Conservation (phyloP, 2,797 vertebrate species). For the Rhinoraja longicauda region DNA sequence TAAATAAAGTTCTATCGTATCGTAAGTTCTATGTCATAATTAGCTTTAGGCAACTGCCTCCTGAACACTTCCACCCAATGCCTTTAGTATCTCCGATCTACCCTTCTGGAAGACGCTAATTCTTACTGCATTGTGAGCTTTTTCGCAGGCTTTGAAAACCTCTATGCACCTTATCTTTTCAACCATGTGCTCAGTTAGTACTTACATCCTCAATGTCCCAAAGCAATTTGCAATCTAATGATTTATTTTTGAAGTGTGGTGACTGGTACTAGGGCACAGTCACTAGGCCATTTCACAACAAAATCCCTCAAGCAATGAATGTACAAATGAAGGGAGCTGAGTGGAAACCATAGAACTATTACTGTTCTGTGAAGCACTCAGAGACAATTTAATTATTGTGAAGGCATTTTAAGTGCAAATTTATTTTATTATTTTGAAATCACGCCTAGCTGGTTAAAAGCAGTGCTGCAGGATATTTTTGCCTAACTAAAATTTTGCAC, state of each 20-base stretch:
- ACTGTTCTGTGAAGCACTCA: background rate
- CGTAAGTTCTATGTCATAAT: too few species aligned
- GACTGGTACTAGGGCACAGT: background rate
- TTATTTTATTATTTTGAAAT: background rate
- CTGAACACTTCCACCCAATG: too few species aligned
- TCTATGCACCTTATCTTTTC: background rate
- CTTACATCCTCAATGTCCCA: background rate
- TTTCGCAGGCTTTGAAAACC: background rate
- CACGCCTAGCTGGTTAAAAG: background rate
- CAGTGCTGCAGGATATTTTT: background rate
- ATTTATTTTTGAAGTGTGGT: background rate
- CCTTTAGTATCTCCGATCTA: background rate
- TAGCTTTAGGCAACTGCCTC: too few species aligned
- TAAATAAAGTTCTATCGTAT: too few species aligned
- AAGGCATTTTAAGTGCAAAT: background rate
- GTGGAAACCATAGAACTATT: background rate
- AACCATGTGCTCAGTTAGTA: background rate
- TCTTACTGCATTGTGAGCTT: background rate
- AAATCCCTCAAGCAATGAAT: background rate
- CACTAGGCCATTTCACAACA: background rate
- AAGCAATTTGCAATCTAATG: background rate
- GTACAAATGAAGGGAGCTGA: background rate
- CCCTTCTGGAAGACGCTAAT: background rate
- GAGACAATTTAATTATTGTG: background rate
- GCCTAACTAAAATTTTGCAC: background rate